Evolutionary conservation across 2,888 invertebrate genomes (phyloP).

Genomic region (Dilophus febrilis): DNA sequence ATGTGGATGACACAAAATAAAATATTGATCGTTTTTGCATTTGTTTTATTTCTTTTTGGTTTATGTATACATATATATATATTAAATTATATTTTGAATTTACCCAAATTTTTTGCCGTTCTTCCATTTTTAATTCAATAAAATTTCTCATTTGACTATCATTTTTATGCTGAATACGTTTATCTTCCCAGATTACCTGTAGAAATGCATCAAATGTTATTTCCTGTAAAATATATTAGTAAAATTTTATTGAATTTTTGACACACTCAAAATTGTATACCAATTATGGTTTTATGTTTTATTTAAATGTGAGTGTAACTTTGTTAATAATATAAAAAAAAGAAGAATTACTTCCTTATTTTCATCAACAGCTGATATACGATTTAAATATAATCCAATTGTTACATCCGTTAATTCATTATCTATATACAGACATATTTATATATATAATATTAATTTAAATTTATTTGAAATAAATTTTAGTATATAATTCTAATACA

Average conservation of each 20-base stretch:
- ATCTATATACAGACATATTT: constrained; percentile 6
- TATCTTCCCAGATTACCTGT: constrained; percentile 45
- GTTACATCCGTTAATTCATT: constrained; percentile 32
- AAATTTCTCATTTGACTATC: constrained; percentile 10
- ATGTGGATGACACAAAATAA: neutral
- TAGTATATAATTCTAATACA: neutral
- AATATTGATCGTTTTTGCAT: neutral
- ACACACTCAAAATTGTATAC: too few relatives aligned
- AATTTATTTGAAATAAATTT: too few relatives aligned
- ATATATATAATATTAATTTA: too few relatives aligned
- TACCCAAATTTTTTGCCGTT: constrained; percentile 18
- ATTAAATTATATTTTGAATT: neutral
- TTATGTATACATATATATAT: neutral
- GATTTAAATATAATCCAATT: constrained; percentile 41
- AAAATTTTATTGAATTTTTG: neutral
- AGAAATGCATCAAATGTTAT: constrained; percentile 46
- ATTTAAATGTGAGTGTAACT: neutral
- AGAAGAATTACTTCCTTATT: constrained; percentile 38
- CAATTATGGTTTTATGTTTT: neutral
- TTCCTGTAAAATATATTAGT: constrained; percentile 30
- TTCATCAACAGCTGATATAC: constrained; percentile 45
- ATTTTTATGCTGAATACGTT: constrained; percentile 25
- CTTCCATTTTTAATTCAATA: constrained; percentile 16
- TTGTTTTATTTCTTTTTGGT: neutral
- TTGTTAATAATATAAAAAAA: constrained; percentile 10